Evolutionary conservation across 2,113 vertebrate genomes (phyloP).

Genomic region (rabbit (Oryctolagus cuniculus)): mOryCun1.1 NC_091439.1:107675501-107676000

Average conservation of each 20-base stretch:
- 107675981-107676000: too few relatives aligned
- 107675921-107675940: neutral
- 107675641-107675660: conserved; percentile 48
- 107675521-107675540: conserved; percentile 97
- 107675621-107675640: conserved; percentile 95
- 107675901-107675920: neutral
- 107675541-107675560: conserved; percentile 99
- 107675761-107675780: neutral
- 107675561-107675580: conserved; percentile 99
- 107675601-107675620: conserved; percentile 99
- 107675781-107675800: neutral
- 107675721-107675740: neutral
- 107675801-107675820: conserved; percentile 10
- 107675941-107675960: neutral
- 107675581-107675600: conserved; percentile 98
- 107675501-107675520: conserved; percentile 89
- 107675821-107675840: neutral
- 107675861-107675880: neutral
- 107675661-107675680: conserved; percentile 8
- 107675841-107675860: neutral
- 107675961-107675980: neutral
- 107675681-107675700: neutral
- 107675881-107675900: conserved; percentile 26
- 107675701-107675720: conserved; percentile 18
- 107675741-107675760: neutral